Evolutionary conservation across 1,140 invertebrate genomes (phyloP).

Genomic region (Trichogramma pretiosum): DNA sequence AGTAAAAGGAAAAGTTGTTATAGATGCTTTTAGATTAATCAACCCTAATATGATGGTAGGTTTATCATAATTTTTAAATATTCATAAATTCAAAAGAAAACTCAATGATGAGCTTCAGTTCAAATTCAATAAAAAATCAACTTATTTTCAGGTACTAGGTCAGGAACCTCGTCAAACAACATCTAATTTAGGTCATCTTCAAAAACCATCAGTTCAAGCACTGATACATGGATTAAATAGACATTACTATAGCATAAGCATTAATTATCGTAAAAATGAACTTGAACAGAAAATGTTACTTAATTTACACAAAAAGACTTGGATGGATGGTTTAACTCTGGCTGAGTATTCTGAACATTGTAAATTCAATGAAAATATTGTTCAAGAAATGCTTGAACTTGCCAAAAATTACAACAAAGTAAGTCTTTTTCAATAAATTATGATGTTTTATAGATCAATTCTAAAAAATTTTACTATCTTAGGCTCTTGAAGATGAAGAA

Average conservation of each 20-base stretch:
- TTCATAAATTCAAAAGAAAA: not conserved
- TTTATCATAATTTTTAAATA: slow-evolving; percentile 7
- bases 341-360: slow-evolving; percentile 94
- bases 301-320: slow-evolving; percentile 98
- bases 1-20: slow-evolving; percentile 95
- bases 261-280: slow-evolving; percentile 99
- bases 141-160: slow-evolving; percentile 60
- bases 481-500: slow-evolving; percentile 97
- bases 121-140: not conserved
- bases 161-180: slow-evolving; percentile 99
- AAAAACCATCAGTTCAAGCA: slow-evolving; percentile 99
- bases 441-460: slow-evolving; percentile 8
- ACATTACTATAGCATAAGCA: slow-evolving; percentile 99
- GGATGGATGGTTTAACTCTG: slow-evolving; percentile 96
- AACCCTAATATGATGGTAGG: slow-evolving; percentile 96
- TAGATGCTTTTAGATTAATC: slow-evolving; percentile 92
- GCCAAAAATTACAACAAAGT: slow-evolving; percentile 98
- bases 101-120: no score
- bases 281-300: slow-evolving; percentile 98
- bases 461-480: slow-evolving; percentile 12
- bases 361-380: slow-evolving; percentile 81
- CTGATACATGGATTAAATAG: slow-evolving; percentile 97
- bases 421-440: slow-evolving; percentile 16
- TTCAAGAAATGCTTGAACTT: slow-evolving; percentile 92
- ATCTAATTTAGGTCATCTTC: slow-evolving; percentile 95